A percentile compares a stretch with the other conserved stretches of the same genome.
phyloP scores from a whole-genome alignment of 2,888 invertebrate species.

The Nomada ferruginata region DNA sequence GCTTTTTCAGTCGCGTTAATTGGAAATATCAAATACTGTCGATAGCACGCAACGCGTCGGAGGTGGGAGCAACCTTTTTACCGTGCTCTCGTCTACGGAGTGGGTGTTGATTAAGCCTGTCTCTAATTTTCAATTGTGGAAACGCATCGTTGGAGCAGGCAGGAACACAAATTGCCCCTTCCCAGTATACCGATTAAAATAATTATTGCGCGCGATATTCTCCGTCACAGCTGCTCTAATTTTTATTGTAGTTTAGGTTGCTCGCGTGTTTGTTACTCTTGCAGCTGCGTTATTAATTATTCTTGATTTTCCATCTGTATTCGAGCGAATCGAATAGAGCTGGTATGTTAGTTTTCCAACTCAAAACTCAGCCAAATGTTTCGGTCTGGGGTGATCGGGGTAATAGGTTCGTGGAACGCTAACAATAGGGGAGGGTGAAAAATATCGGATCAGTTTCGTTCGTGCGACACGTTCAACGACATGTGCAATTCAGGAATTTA shows the following conservation, averaged over 20 bases:
- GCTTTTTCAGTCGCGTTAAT: not conserved
- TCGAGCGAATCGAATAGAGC: not conserved
- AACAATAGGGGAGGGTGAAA: not conserved
- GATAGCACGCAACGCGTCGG: not conserved
- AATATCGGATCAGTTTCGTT: not conserved
- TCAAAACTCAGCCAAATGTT: not conserved
- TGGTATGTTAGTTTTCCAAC: not conserved
- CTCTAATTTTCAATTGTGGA: not conserved
- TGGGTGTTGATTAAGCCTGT: not conserved
- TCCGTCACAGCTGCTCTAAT: slow-evolving; percentile 45
- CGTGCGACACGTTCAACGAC: not conserved
- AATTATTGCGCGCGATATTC: slow-evolving; percentile 30
- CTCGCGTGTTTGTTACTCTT: slow-evolving; percentile 20
- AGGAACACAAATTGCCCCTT: not conserved
- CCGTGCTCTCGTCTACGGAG: not conserved
- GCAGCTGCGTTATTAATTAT: slow-evolving; percentile 61
- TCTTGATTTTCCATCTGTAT: slow-evolving; percentile 25
- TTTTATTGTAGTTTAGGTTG: slow-evolving; percentile 3
- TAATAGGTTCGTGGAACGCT: not conserved
- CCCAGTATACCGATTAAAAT: slow-evolving; percentile 17
- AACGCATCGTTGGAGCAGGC: slow-evolving; percentile 8
- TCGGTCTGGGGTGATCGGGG: not conserved
- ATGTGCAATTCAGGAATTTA: slow-evolving; percentile 17
- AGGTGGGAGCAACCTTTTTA: not conserved
- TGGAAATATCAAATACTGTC: not conserved